phyloP scores from a whole-genome alignment of 2,113 vertebrate species.

The Hippocampus barbouri region DNA sequence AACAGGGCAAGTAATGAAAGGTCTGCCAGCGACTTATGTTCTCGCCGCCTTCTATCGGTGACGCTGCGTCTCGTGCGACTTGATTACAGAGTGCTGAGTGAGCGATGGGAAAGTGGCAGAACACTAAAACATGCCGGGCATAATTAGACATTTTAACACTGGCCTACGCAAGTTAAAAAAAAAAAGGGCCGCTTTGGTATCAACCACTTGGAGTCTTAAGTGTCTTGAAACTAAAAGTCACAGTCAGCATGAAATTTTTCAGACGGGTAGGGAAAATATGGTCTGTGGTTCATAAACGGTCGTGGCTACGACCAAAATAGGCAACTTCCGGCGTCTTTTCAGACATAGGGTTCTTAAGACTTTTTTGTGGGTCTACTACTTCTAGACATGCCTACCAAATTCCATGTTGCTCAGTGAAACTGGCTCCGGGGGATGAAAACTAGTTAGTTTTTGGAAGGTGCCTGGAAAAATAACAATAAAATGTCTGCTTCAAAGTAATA shows the following conservation, averaged over 20 bases:
- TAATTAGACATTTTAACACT: conserved; percentile 69
- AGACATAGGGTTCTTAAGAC: background rate
- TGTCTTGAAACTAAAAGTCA: conserved; percentile 12
- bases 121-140: conserved; percentile 31
- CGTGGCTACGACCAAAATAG: background rate
- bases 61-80: conserved; percentile 42
- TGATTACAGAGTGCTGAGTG: conserved; percentile 70
- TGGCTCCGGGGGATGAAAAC: background rate
- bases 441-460: background rate
- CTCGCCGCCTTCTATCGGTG: conserved; percentile 32
- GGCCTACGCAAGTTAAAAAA: conserved; percentile 35
- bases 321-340: background rate
- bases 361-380: background rate
- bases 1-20: conserved; percentile 41
- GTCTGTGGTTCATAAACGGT: background rate
- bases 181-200: conserved; percentile 49
- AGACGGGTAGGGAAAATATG: background rate
- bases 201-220: conserved; percentile 35
- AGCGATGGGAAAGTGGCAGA: conserved; percentile 61
- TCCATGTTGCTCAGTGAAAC: background rate
- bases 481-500: background rate
- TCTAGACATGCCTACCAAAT: background rate
- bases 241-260: background rate
- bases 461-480: background rate
- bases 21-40: conserved; percentile 8